phyloP scores from a whole-genome alignment of 2,888 invertebrate genomes.

The Congeria kusceri region DNA sequence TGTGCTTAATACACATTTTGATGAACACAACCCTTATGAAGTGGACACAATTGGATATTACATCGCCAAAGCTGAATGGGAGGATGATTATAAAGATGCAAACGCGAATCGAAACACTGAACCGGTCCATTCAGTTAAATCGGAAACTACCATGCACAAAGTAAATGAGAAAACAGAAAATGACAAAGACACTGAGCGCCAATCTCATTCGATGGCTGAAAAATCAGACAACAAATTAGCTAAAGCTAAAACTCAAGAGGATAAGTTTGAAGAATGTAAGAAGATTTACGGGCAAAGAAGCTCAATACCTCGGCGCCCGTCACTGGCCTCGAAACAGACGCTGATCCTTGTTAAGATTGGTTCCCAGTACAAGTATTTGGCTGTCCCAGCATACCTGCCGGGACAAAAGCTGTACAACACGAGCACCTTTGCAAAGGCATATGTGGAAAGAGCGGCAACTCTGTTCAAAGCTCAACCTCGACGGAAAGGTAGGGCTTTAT shows the following conservation, averaged over 20 bases:
- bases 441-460: slow-evolving; percentile 33
- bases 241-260: not conserved
- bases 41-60: slow-evolving; percentile 50
- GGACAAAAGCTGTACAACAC: slow-evolving; percentile 46
- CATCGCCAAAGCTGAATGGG: slow-evolving; percentile 16
- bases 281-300: slow-evolving; percentile 19
- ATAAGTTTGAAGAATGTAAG: slow-evolving; percentile 45
- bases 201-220: not conserved
- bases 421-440: slow-evolving; percentile 36
- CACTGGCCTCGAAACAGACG: slow-evolving; percentile 43
- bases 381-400: slow-evolving; percentile 55
- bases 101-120: not conserved
- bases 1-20: slow-evolving; percentile 1
- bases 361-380: slow-evolving; percentile 42
- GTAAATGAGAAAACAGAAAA: not conserved
- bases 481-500: slow-evolving; percentile 27
- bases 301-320: not conserved
- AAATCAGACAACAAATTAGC: not conserved
- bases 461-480: slow-evolving; percentile 23
- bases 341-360: slow-evolving; percentile 53
- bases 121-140: not conserved
- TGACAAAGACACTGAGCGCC: not conserved
- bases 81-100: not conserved
- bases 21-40: slow-evolving; percentile 22
- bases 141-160: not conserved